Evolutionary conservation across 2,113 vertebrate species (phyloP).

Genomic region (Fukomys damarensis): DNA sequence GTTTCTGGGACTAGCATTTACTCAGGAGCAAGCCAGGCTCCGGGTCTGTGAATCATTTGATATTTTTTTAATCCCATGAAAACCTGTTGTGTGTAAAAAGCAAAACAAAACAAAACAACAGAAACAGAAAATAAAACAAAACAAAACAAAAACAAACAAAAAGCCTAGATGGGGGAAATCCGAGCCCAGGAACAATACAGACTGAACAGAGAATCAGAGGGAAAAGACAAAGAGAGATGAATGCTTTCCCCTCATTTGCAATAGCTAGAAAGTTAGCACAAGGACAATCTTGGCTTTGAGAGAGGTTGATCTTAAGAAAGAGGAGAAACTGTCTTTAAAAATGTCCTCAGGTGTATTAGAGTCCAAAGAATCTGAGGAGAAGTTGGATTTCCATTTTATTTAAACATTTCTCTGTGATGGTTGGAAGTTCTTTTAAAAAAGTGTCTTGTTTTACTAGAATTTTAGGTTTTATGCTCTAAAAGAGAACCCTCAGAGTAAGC

Average conservation of each 20-base stretch:
- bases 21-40: background rate
- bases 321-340: slow-evolving; percentile 13
- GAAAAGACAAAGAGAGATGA: background rate
- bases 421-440: slow-evolving; percentile 17
- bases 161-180: background rate
- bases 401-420: slow-evolving; percentile 7
- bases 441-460: background rate
- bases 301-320: slow-evolving; percentile 17
- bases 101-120: background rate
- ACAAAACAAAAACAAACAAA: background rate
- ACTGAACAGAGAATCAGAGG: slow-evolving; percentile 3
- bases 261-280: background rate
- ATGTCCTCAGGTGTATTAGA: background rate
- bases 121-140: too few species aligned
- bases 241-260: background rate
- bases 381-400: slow-evolving; percentile 37
- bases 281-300: background rate
- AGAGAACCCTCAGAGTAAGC: background rate
- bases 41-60: slow-evolving; percentile 25
- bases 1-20: background rate
- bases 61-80: background rate
- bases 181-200: background rate
- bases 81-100: slow-evolving; percentile 18
- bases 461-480: slow-evolving; percentile 38
- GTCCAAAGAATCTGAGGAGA: background rate